Evolutionary conservation across 1,140 invertebrate genomes (phyloP).

Genomic region (Apolygus lucorum): DNA sequence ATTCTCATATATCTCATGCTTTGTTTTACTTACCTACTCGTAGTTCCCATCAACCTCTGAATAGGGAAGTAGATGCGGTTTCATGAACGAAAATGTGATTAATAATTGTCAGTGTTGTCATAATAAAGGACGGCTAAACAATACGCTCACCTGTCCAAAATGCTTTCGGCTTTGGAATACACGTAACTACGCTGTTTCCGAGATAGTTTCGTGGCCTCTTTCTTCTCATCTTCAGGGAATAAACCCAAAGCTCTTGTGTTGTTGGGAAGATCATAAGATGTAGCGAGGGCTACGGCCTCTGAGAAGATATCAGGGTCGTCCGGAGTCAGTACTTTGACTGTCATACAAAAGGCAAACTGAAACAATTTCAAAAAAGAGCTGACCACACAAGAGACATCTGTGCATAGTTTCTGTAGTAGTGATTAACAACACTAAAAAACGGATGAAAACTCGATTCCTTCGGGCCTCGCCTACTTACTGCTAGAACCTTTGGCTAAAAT

Average conservation of each 20-base stretch:
- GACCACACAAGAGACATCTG: slow-evolving; percentile 14
- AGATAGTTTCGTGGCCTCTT: background rate
- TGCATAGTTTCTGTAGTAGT: background rate
- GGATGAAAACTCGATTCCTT: too few relatives aligned
- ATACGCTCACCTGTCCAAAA: slow-evolving; percentile 30
- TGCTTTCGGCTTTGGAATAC: slow-evolving; percentile 27
- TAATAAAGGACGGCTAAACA: too few relatives aligned
- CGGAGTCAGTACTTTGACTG: slow-evolving; percentile 47
- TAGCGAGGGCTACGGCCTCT: slow-evolving; percentile 29
- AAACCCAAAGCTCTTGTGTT: slow-evolving; percentile 21
- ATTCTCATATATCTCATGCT: too few relatives aligned
- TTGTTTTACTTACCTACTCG: too few relatives aligned
- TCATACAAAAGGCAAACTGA: slow-evolving; percentile 51
- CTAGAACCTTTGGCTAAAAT: slow-evolving; percentile 21
- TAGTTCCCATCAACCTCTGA: too few relatives aligned
- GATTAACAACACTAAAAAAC: background rate
- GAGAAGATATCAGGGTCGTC: slow-evolving; percentile 32
- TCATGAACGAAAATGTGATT: too few relatives aligned
- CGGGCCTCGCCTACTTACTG: background rate
- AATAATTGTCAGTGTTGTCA: too few relatives aligned
- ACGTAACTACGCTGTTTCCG: slow-evolving; percentile 17
- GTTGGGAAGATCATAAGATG: slow-evolving; percentile 30
- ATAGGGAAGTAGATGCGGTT: too few relatives aligned
- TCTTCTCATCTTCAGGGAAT: background rate
- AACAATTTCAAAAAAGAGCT: slow-evolving; percentile 23